phyloP scores from a whole-genome alignment of 2,888 invertebrate genomes.

The Tetranychus truncatus region DNA sequence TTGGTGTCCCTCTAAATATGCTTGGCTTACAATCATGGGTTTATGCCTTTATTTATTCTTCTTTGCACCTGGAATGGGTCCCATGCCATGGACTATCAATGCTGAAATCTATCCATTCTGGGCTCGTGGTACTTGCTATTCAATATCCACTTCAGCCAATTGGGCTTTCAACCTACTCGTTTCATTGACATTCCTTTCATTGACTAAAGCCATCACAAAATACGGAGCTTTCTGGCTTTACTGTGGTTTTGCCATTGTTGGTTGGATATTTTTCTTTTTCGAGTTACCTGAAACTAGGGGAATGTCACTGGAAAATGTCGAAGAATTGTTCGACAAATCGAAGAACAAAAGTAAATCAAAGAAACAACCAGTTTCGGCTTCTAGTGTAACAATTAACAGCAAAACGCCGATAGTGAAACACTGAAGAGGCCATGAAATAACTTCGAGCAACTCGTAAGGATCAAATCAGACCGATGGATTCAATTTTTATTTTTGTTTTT shows the following conservation, averaged over 20 bases:
- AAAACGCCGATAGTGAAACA: not conserved
- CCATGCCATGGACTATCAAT: slow-evolving; percentile 41
- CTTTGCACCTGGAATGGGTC: slow-evolving; percentile 37
- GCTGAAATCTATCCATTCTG: slow-evolving; percentile 40
- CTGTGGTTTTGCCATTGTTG: slow-evolving; percentile 16
- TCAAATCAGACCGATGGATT: no score
- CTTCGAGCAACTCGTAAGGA: no score
- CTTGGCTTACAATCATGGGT: slow-evolving; percentile 36
- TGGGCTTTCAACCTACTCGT: slow-evolving; percentile 40
- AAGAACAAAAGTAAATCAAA: not conserved
- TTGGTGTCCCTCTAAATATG: slow-evolving; percentile 31
- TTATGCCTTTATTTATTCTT: slow-evolving; percentile 36
- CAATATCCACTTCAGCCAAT: slow-evolving; percentile 37
- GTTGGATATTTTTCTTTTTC: slow-evolving; percentile 33
- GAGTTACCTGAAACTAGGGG: slow-evolving; percentile 74
- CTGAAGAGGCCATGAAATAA: not conserved
- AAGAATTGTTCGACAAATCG: slow-evolving; percentile 30
- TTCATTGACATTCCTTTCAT: slow-evolving; percentile 38
- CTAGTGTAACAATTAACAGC: not conserved
- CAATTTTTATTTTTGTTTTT: no score
- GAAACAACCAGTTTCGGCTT: not conserved
- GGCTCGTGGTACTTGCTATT: slow-evolving; percentile 38
- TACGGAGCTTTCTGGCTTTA: slow-evolving; percentile 30
- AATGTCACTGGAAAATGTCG: slow-evolving; percentile 77
- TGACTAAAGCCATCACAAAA: slow-evolving; percentile 34